Conservation (phyloP, 2,888 invertebrate genomes). For the Aradus depressus region DNA sequence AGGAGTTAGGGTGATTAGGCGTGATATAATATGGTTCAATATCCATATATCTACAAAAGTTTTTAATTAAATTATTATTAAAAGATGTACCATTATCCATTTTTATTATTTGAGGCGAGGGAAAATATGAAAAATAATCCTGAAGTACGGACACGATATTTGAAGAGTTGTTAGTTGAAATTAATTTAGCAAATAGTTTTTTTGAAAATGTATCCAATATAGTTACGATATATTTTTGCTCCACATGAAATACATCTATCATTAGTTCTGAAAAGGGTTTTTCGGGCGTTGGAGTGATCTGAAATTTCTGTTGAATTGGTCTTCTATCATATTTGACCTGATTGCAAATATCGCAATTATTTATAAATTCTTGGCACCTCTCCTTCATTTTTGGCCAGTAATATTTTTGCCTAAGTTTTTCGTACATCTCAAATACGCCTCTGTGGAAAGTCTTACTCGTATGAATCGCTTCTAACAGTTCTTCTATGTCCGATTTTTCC, state of each 20-base stretch:
- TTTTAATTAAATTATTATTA: background rate
- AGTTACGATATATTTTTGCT: too few species aligned
- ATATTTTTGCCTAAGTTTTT: conserved; percentile 8
- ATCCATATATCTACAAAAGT: too few species aligned
- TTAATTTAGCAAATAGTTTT: too few species aligned
- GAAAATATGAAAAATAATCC: too few species aligned
- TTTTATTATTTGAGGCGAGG: too few species aligned
- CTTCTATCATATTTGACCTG: conserved; percentile 6
- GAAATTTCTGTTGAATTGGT: conserved; percentile 11
- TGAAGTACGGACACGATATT: too few species aligned
- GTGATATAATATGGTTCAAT: background rate
- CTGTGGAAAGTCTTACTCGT: background rate
- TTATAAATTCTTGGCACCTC: background rate
- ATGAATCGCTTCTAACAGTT: conserved; percentile 7
- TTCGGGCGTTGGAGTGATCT: too few species aligned
- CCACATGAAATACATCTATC: too few species aligned
- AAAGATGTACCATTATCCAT: background rate
- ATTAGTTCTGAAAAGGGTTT: too few species aligned
- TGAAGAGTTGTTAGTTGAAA: too few species aligned
- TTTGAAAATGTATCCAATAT: too few species aligned
- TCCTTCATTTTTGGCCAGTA: conserved; percentile 15
- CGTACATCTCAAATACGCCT: conserved; percentile 11
- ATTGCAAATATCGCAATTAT: conserved; percentile 8
- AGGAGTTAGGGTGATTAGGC: conserved; percentile 1
- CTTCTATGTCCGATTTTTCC: background rate